Evolutionary conservation across 1,140 invertebrate species (phyloP).

Genomic region (Rhagoletis zephyria): DNA sequence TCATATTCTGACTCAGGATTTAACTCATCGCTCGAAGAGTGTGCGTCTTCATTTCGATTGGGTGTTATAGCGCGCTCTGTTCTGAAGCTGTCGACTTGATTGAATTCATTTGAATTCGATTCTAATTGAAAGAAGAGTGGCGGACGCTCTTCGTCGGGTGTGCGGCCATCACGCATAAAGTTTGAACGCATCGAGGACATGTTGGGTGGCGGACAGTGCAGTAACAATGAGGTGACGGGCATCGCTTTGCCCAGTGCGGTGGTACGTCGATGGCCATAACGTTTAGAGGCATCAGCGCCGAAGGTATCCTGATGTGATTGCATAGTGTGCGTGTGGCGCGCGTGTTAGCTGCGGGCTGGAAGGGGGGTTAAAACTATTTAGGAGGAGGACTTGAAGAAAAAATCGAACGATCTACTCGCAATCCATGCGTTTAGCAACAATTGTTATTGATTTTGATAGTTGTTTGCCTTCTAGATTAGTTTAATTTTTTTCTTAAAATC

Average conservation of each 20-base stretch:
- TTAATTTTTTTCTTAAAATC: too few relatives aligned
- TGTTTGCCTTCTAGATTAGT: too few relatives aligned
- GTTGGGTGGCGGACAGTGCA: slow-evolving; percentile 61
- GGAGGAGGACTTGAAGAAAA: not conserved
- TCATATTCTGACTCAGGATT: slow-evolving; percentile 54
- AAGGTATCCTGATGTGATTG: slow-evolving; percentile 56
- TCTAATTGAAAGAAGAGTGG: slow-evolving; percentile 64
- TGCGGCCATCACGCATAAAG: slow-evolving; percentile 20
- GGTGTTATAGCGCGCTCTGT: not conserved
- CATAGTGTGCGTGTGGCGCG: slow-evolving; percentile 31
- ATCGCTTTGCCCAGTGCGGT: slow-evolving; percentile 70
- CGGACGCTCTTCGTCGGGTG: slow-evolving; percentile 62
- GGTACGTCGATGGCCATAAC: slow-evolving; percentile 66
- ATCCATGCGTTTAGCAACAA: not conserved
- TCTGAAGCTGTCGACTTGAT: not conserved
- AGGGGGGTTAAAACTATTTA: not conserved
- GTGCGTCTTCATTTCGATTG: not conserved
- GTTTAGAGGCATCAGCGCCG: slow-evolving; percentile 54
- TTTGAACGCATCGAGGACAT: slow-evolving; percentile 48
- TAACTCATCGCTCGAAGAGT: slow-evolving; percentile 32
- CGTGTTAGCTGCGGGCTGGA: not conserved
- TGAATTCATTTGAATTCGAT: not conserved
- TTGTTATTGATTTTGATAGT: too few relatives aligned
- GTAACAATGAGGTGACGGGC: slow-evolving; percentile 68
- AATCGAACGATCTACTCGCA: not conserved